Conservation (phyloP, 2,113 vertebrate species). For the Rhinolophus sinicus region DNA sequence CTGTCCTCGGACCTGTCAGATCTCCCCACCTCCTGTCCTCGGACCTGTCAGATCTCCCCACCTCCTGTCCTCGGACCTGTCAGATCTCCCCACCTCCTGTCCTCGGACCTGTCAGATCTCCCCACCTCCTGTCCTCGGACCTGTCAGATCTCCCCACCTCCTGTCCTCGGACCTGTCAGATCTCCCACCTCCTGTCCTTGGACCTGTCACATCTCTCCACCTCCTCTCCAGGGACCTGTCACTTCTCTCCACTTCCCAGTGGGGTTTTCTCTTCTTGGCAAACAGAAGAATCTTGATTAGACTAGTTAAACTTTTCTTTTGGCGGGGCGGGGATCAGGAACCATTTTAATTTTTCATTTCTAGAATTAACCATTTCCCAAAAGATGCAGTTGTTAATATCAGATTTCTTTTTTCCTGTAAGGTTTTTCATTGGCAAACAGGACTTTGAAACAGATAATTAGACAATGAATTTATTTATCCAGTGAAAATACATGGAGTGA, state of each 20-base stretch:
- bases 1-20: too few relatives aligned
- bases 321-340: not conserved
- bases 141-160: too few relatives aligned
- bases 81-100: too few relatives aligned
- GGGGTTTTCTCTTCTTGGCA: not conserved
- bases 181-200: not conserved
- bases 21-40: not conserved
- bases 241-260: not conserved
- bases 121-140: too few relatives aligned
- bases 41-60: not conserved
- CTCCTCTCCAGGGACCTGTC: not conserved
- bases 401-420: not conserved
- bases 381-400: not conserved
- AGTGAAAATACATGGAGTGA: not conserved
- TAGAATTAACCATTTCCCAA: conserved; percentile 30
- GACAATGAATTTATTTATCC: not conserved
- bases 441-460: not conserved
- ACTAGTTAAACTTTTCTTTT: not conserved
- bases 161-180: not conserved
- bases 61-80: too few relatives aligned
- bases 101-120: not conserved
- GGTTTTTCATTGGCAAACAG: not conserved
- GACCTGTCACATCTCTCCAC: not conserved
- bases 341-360: not conserved
- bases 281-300: not conserved